These are phyloP conservation scores for Megaleporinus macrocephalus DNA, from an alignment of 2,113 vertebrate genomes.

Conservation along the genomic window DNA sequence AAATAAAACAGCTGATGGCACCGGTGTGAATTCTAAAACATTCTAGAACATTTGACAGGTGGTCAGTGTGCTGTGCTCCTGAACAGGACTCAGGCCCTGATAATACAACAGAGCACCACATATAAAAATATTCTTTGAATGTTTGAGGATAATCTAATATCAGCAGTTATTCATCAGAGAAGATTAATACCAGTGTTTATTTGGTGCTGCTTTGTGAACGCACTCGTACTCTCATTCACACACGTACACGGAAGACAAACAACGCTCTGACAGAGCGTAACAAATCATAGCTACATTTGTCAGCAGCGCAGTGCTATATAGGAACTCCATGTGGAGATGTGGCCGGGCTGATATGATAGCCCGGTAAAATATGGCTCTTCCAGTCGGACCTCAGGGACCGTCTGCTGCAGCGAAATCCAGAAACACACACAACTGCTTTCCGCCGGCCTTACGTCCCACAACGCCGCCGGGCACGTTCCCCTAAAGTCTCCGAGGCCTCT, in stretches of 20 bases:
- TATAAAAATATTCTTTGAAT: no score
- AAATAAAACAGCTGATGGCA: no score
- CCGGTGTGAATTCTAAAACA: no score
- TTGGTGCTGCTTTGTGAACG: background rate
- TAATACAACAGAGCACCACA: no score
- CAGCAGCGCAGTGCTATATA: conserved; percentile 47
- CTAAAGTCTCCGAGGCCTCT: conserved; percentile 36
- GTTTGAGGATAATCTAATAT: background rate
- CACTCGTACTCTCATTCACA: conserved; percentile 4
- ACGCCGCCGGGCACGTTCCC: conserved; percentile 46
- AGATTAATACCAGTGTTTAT: conserved; percentile 4
- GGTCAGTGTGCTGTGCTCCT: no score
- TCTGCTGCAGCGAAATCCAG: conserved; percentile 38
- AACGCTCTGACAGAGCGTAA: conserved; percentile 42
- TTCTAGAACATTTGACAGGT: no score
- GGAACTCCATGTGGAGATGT: conserved; percentile 48
- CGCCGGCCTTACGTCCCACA: conserved; percentile 29
- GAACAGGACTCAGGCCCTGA: no score
- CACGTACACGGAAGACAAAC: background rate
- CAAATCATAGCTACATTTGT: conserved; percentile 48
- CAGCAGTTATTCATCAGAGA: no score
- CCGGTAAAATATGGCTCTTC: conserved; percentile 50
- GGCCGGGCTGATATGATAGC: conserved; percentile 47
- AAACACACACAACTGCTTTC: conserved; percentile 37
- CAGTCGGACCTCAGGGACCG: conserved; percentile 55